phyloP scores from a whole-genome alignment of 2,113 vertebrate species.

The Danio rerio region GRCz12tu NC_133183.1:14301501-14302000 shows the following conservation, averaged over 20 bases:
- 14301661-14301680: neutral
- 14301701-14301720: conserved; percentile 20
- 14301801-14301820: conserved; percentile 2
- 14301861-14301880: conserved; percentile 2
- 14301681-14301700: conserved; percentile 21
- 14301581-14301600: neutral
- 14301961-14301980: neutral
- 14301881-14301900: neutral
- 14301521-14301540: no score
- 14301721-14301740: conserved; percentile 1
- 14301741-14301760: conserved; percentile 19
- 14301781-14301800: conserved; percentile 9
- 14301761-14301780: conserved; percentile 9
- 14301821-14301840: neutral
- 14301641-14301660: no score
- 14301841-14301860: neutral
- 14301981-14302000: neutral
- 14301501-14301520: no score
- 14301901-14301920: neutral
- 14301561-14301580: neutral
- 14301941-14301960: neutral
- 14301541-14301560: no score
- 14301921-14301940: conserved; percentile 7
- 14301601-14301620: neutral
- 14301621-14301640: no score